Conservation (phyloP, 53 echinoderm and acorn worm genomes). For the Mesocentrotus franciscanus region DNA sequence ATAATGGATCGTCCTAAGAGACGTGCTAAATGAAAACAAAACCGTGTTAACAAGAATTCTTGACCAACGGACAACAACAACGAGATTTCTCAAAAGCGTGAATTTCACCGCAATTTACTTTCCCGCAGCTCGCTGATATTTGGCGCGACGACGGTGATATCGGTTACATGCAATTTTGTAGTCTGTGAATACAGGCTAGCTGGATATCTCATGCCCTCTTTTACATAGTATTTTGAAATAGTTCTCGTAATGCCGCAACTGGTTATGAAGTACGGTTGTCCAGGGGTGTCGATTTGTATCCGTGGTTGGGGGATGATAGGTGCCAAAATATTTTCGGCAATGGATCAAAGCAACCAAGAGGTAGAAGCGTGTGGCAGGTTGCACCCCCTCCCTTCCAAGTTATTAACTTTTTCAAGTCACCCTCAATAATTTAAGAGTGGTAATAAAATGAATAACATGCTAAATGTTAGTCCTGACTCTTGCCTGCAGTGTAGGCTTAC, state of each 20-base stretch:
- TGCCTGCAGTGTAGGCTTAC: no score
- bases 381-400: no score
- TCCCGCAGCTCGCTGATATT: constrained; percentile 4
- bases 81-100: constrained; percentile 50
- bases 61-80: constrained; percentile 38
- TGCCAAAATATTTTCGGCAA: no score
- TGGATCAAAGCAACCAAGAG: no score
- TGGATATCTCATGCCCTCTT: background rate
- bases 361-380: no score
- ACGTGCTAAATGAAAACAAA: constrained; percentile 55
- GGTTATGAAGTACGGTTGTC: no score
- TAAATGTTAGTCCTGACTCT: no score
- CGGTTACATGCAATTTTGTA: constrained; percentile 39
- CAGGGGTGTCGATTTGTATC: no score
- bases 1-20: constrained; percentile 42
- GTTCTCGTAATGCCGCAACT: background rate
- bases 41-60: constrained; percentile 51
- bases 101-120: constrained; percentile 62
- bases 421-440: no score
- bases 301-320: no score
- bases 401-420: no score
- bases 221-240: background rate
- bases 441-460: no score
- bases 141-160: constrained; percentile 9
- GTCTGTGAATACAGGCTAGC: constrained; percentile 9